Percentiles rank a stretch among this genome's conserved stretches.
Conservation (phyloP, 2,888 invertebrate species). For the Dynastes tityus region DNA sequence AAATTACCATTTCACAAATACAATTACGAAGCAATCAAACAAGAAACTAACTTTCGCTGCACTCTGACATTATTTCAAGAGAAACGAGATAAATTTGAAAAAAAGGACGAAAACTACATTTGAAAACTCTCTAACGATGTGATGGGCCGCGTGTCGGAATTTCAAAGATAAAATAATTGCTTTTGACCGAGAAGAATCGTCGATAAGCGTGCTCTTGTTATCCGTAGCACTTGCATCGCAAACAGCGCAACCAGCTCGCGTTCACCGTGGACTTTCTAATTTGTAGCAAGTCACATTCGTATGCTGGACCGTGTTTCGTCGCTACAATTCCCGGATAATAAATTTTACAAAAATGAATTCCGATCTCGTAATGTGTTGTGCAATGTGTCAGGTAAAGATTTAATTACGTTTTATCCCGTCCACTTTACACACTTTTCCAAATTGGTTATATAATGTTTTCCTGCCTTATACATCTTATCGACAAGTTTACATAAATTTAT, state of each 20-base stretch:
- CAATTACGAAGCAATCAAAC: not conserved
- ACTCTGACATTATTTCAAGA: not conserved
- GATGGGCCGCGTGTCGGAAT: conserved; percentile 11
- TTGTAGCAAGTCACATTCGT: conserved; percentile 3
- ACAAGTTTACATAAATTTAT: conserved; percentile 23
- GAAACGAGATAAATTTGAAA: not conserved
- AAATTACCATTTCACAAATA: not conserved
- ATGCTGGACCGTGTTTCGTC: conserved; percentile 4
- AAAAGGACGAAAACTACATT: conserved; percentile 7
- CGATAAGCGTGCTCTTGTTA: not conserved
- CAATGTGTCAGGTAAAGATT: conserved; percentile 16
- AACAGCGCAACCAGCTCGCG: conserved; percentile 2
- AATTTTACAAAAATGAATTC: conserved; percentile 31
- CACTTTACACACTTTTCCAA: conserved; percentile 5
- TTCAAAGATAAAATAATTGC: conserved; percentile 34
- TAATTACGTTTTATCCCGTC: conserved; percentile 10
- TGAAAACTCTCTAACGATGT: conserved; percentile 1
- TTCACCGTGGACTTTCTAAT: conserved; percentile 26
- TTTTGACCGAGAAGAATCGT: not conserved
- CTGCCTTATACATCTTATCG: not conserved
- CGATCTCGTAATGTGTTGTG: conserved; percentile 32
- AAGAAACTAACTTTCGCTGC: not conserved
- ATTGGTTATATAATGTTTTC: not conserved
- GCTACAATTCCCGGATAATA: conserved; percentile 27
- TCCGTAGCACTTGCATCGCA: not conserved